Conservation (phyloP, 2,888 invertebrate genomes). For the Scaptomyza tumidula region DNA sequence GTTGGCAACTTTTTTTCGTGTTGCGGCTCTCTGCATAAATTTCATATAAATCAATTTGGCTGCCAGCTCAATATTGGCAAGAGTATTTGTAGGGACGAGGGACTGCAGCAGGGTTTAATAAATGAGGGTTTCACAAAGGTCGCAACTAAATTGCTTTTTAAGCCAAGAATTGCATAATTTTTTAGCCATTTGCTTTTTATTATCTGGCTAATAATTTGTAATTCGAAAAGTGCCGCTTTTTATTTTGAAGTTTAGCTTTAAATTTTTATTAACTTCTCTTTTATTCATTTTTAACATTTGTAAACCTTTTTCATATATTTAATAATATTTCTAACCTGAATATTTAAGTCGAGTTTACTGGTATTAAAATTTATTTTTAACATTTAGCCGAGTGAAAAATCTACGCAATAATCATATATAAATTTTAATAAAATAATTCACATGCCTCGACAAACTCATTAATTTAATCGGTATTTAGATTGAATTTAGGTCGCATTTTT, state of each 20-base stretch:
- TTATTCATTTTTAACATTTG: background rate
- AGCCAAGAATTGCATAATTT: conserved; percentile 62
- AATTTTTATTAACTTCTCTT: background rate
- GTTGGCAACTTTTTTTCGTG: conserved; percentile 14
- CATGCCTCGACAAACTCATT: conserved; percentile 4
- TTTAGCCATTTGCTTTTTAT: conserved; percentile 53
- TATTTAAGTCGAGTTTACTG: too few species aligned
- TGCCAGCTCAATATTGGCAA: conserved; percentile 47
- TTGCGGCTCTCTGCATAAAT: conserved; percentile 68
- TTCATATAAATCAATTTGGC: conserved; percentile 73
- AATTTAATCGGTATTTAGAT: conserved; percentile 11
- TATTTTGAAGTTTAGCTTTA: conserved; percentile 13
- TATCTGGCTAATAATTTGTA: conserved; percentile 31
- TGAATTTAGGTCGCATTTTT: conserved; percentile 41
- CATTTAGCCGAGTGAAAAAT: background rate
- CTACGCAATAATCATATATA: background rate
- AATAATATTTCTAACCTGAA: too few species aligned
- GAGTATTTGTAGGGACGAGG: too few species aligned
- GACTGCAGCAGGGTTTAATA: conserved; percentile 29
- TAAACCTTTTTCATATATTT: background rate
- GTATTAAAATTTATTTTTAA: too few species aligned
- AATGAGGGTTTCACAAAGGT: conserved; percentile 42
- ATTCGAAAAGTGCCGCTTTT: conserved; percentile 15
- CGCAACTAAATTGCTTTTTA: conserved; percentile 69
- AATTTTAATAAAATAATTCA: conserved; percentile 27